A percentile compares a stretch with the other conserved stretches of the same genome.
Evolutionary conservation across 2,888 invertebrate species (phyloP).

Genomic region (Bugula neritina): DNA sequence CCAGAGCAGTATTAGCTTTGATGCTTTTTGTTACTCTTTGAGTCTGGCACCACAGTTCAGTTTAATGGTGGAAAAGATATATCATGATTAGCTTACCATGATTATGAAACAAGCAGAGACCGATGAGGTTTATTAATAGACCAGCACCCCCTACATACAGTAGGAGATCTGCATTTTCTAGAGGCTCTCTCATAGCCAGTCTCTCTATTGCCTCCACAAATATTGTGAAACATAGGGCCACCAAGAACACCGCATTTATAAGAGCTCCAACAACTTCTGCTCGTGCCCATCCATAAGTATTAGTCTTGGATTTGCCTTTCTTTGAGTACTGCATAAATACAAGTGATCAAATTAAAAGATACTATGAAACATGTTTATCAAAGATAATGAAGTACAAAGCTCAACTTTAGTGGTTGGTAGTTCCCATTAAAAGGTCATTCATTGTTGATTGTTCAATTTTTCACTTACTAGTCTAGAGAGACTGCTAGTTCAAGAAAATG

Average conservation of each 20-base stretch:
- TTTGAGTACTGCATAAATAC: not conserved
- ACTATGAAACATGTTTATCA: too few relatives aligned
- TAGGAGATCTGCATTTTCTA: constrained; percentile 28
- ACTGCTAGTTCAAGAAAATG: too few relatives aligned
- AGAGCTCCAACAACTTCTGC: constrained; percentile 32
- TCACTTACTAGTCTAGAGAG: too few relatives aligned
- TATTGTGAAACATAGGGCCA: constrained; percentile 32
- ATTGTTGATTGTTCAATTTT: too few relatives aligned
- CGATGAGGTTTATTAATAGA: constrained; percentile 29
- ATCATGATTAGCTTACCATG: constrained; percentile 30
- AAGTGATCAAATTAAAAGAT: not conserved
- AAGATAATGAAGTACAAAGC: too few relatives aligned
- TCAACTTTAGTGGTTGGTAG: too few relatives aligned
- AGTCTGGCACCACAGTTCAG: too few relatives aligned
- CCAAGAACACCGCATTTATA: constrained; percentile 32
- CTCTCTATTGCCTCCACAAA: constrained; percentile 31
- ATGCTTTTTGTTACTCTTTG: too few relatives aligned
- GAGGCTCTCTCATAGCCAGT: constrained; percentile 30
- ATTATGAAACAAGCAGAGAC: constrained; percentile 26
- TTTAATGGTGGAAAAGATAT: too few relatives aligned
- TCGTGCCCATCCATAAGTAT: constrained; percentile 32
- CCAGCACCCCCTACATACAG: constrained; percentile 29
- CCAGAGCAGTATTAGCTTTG: too few relatives aligned
- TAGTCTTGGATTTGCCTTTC: constrained; percentile 16
- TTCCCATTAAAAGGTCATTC: too few relatives aligned